phyloP scores from a whole-genome alignment of 2,797 vertebrate genomes.

The Argyrosomus regius region DNA sequence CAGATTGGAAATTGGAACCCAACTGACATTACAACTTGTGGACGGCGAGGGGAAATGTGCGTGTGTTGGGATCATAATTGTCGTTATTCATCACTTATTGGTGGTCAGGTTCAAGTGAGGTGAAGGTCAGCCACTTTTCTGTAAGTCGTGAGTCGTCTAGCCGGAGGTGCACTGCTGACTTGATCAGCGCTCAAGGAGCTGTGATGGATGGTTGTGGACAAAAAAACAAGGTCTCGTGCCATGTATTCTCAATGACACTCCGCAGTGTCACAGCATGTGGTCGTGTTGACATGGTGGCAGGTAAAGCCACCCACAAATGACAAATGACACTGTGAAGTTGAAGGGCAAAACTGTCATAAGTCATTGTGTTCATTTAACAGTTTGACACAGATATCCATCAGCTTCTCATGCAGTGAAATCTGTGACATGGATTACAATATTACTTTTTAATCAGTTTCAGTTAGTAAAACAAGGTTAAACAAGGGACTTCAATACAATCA shows the following conservation, averaged over 20 bases:
- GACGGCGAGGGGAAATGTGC: neutral
- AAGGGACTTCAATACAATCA: slow-evolving; percentile 15
- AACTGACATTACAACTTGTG: slow-evolving; percentile 30
- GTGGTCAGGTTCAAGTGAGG: slow-evolving; percentile 38
- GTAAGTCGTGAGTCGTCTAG: neutral
- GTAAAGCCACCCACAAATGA: slow-evolving; percentile 63
- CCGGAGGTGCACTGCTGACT: slow-evolving; percentile 28
- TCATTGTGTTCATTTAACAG: slow-evolving; percentile 64
- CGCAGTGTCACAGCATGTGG: slow-evolving; percentile 35
- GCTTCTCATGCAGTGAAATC: slow-evolving; percentile 26
- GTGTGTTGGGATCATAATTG: slow-evolving; percentile 16
- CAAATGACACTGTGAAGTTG: slow-evolving; percentile 55
- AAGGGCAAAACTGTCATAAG: slow-evolving; percentile 70
- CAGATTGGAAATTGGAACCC: slow-evolving; percentile 61
- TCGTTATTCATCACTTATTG: slow-evolving; percentile 11
- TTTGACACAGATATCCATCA: slow-evolving; percentile 73
- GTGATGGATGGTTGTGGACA: slow-evolving; percentile 71
- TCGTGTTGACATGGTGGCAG: slow-evolving; percentile 56
- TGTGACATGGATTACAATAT: slow-evolving; percentile 36
- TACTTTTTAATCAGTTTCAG: slow-evolving; percentile 43
- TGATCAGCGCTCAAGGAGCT: slow-evolving; percentile 41
- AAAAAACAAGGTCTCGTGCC: slow-evolving; percentile 59
- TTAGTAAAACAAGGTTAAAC: slow-evolving; percentile 25
- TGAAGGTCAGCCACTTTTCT: slow-evolving; percentile 48
- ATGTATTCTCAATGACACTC: slow-evolving; percentile 49